Evolutionary conservation across 2,888 invertebrate species (phyloP).

Genomic region (Agrochola lota): DNA sequence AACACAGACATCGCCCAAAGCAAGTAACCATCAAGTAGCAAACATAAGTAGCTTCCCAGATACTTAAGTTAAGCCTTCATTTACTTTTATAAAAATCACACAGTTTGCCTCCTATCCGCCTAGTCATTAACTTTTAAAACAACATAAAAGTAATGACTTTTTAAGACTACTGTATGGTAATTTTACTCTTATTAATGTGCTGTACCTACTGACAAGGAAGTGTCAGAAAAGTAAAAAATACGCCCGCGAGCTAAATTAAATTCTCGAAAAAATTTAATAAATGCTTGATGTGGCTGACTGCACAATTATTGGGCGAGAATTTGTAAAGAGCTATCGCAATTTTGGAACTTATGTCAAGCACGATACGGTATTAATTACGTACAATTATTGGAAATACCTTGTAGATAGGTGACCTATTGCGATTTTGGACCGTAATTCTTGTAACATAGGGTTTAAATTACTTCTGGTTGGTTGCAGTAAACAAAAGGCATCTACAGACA

Average conservation of each 20-base stretch:
- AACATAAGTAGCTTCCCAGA: neutral
- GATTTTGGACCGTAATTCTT: neutral
- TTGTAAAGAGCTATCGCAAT: neutral
- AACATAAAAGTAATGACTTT: slow-evolving; percentile 17
- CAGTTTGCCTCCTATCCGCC: neutral
- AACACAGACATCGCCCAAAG: no score
- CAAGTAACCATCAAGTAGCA: neutral
- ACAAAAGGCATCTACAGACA: slow-evolving; percentile 12
- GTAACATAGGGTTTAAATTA: neutral
- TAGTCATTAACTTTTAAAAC: slow-evolving; percentile 26
- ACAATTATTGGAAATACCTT: neutral
- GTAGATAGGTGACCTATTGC: neutral
- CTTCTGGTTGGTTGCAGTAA: neutral
- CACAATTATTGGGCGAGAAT: slow-evolving; percentile 46
- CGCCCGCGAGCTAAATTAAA: slow-evolving; percentile 57
- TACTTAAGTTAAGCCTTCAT: slow-evolving; percentile 3
- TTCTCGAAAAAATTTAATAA: slow-evolving; percentile 35
- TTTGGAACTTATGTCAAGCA: neutral
- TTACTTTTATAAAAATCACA: neutral
- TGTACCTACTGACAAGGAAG: slow-evolving; percentile 42
- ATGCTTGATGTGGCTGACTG: slow-evolving; percentile 28
- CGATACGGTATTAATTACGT: neutral
- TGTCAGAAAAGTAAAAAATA: slow-evolving; percentile 56
- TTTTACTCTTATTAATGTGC: slow-evolving; percentile 24
- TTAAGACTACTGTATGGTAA: slow-evolving; percentile 31